Evolutionary conservation across 2,113 vertebrate species (phyloP).

Genomic region (Rhynchomys soricoides): DNA sequence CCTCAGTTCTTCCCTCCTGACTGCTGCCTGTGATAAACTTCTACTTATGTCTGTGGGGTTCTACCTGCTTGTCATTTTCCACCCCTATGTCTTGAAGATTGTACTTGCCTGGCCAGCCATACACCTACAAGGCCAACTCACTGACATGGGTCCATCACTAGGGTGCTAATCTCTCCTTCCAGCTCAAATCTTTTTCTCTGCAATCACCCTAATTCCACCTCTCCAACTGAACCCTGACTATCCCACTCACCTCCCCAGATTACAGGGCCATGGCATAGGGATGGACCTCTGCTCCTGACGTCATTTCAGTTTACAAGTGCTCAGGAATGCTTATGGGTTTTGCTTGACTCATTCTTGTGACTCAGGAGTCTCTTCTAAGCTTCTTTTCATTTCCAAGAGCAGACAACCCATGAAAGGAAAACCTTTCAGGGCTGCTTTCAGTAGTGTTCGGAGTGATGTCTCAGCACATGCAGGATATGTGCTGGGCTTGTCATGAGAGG

Average conservation of each 20-base stretch:
- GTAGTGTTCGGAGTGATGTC: neutral
- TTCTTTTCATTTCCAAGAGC: neutral
- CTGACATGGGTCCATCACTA: neutral
- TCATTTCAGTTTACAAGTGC: neutral
- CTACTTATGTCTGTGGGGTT: neutral
- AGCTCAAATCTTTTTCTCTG: too few species aligned
- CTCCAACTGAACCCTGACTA: neutral
- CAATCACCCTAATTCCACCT: neutral
- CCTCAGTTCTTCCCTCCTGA: neutral
- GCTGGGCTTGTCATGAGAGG: neutral
- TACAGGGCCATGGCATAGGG: neutral
- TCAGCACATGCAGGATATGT: neutral
- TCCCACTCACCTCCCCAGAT: neutral
- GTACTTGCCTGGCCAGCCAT: neutral
- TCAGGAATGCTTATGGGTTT: neutral
- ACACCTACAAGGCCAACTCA: neutral
- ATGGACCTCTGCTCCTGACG: neutral
- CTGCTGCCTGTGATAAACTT: accelerated
- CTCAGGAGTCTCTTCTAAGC: neutral
- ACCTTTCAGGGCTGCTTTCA: neutral
- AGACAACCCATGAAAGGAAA: neutral
- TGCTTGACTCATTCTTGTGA: conserved; percentile 15
- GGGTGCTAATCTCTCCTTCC: neutral
- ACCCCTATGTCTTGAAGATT: neutral
- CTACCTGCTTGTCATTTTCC: neutral